Evolutionary conservation across 2,888 invertebrate species (phyloP).

Genomic region (Neocrepidodera transversa): DNA sequence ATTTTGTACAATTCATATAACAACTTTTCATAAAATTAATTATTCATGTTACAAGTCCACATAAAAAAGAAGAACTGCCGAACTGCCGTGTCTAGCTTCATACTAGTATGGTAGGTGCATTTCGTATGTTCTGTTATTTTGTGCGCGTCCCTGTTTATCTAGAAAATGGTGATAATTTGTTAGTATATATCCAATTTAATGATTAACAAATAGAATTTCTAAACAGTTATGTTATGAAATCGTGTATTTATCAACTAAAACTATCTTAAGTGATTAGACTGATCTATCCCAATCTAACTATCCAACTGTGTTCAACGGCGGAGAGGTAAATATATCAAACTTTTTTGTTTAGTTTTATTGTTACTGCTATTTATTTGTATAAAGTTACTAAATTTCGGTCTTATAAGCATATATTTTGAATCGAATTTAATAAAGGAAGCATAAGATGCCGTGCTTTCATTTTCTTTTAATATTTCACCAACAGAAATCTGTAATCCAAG

Average conservation of each 20-base stretch:
- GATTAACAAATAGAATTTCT: neutral
- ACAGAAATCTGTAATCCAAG: conserved; percentile 6
- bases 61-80: no score
- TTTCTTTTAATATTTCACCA: neutral
- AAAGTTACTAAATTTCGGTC: neutral
- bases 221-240: conserved; percentile 21
- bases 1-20: no score
- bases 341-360: neutral
- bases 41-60: no score
- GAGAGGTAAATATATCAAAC: conserved; percentile 29
- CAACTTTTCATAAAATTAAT: no score
- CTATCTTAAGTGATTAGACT: conserved; percentile 33
- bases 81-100: conserved; percentile 35
- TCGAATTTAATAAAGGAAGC: neutral
- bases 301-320: conserved; percentile 10
- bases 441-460: neutral
- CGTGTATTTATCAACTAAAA: conserved; percentile 11
- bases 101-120: conserved; percentile 27
- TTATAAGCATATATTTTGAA: neutral
- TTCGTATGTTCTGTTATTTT: conserved; percentile 42
- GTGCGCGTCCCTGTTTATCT: conserved; percentile 49
- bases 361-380: neutral
- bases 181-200: neutral
- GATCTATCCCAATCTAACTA: conserved; percentile 36
- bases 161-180: conserved; percentile 18